Conservation (phyloP, 2,113 vertebrate genomes). For the Cottus gobio region DNA sequence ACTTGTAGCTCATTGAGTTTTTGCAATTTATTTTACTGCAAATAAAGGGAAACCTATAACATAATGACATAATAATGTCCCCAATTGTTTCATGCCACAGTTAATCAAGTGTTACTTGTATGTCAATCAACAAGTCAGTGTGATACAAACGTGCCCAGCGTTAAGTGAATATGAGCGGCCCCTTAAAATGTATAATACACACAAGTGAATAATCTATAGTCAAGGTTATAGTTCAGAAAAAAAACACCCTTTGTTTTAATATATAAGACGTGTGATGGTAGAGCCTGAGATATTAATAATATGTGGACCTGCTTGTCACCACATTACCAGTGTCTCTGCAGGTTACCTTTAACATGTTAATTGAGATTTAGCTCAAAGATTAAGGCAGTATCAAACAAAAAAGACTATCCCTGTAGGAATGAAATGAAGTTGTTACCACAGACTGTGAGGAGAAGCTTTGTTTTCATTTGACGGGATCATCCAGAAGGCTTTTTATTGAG, state of each 20-base stretch:
- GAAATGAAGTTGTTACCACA: conserved; percentile 19
- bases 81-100: conserved; percentile 26
- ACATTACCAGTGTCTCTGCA: background rate
- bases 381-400: conserved; percentile 18
- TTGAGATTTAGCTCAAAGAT: conserved; percentile 31
- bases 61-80: conserved; percentile 33
- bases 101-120: conserved; percentile 14
- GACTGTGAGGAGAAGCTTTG: conserved; percentile 23
- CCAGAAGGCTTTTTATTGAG: conserved; percentile 38
- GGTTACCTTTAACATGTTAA: conserved; percentile 19
- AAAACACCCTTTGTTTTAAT: background rate
- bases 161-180: background rate
- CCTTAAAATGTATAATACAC: background rate
- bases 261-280: background rate
- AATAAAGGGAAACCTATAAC: conserved; percentile 40
- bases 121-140: conserved; percentile 23
- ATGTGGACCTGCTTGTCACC: background rate
- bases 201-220: background rate
- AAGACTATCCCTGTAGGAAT: conserved; percentile 17
- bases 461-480: conserved; percentile 48
- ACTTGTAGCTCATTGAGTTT: conserved; percentile 10
- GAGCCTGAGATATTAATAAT: background rate
- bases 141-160: background rate
- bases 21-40: conserved; percentile 10
- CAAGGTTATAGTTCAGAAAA: background rate